Conservation (phyloP, 2,797 vertebrate genomes). For the Acanthopagrus latus region DNA sequence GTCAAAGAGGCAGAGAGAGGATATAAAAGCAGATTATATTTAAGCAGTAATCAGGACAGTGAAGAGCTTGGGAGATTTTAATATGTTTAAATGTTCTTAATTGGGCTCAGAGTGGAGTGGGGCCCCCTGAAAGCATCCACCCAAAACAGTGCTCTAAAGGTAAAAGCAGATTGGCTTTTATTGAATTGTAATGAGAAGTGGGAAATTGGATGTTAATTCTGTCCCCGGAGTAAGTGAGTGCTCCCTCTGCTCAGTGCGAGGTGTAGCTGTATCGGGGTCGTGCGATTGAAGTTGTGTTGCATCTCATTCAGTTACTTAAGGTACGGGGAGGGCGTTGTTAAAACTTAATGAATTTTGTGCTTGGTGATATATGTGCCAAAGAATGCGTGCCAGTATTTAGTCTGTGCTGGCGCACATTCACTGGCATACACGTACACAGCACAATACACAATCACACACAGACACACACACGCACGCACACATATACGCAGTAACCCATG, state of each 20-base stretch:
- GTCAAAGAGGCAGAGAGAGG: slow-evolving; percentile 77
- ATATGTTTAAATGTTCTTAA: slow-evolving; percentile 85
- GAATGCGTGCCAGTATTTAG: slow-evolving; percentile 57
- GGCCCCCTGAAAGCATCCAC: slow-evolving; percentile 81
- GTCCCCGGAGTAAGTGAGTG: slow-evolving; percentile 76
- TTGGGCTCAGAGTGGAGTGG: slow-evolving; percentile 80
- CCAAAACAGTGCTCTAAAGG: slow-evolving; percentile 83
- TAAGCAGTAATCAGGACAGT: slow-evolving; percentile 82
- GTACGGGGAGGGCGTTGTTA: slow-evolving; percentile 60
- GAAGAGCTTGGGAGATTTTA: slow-evolving; percentile 82
- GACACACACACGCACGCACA: background rate
- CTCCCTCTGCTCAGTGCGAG: slow-evolving; percentile 67
- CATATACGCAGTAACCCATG: slow-evolving; percentile 45
- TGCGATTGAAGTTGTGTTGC: slow-evolving; percentile 65
- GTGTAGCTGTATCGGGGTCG: slow-evolving; percentile 74
- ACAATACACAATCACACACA: slow-evolving; percentile 1
- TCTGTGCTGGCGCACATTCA: slow-evolving; percentile 35
- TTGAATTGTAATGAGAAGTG: slow-evolving; percentile 86
- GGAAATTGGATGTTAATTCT: slow-evolving; percentile 83
- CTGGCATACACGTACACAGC: slow-evolving; percentile 27
- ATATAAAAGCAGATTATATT: slow-evolving; percentile 82
- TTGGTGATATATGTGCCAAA: slow-evolving; percentile 58
- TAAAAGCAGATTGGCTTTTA: slow-evolving; percentile 85
- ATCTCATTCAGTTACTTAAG: slow-evolving; percentile 73
- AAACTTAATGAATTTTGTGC: slow-evolving; percentile 63